Evolutionary conservation across 2,113 vertebrate species (phyloP).

Genomic region (Gymnogyps californianus): DNA sequence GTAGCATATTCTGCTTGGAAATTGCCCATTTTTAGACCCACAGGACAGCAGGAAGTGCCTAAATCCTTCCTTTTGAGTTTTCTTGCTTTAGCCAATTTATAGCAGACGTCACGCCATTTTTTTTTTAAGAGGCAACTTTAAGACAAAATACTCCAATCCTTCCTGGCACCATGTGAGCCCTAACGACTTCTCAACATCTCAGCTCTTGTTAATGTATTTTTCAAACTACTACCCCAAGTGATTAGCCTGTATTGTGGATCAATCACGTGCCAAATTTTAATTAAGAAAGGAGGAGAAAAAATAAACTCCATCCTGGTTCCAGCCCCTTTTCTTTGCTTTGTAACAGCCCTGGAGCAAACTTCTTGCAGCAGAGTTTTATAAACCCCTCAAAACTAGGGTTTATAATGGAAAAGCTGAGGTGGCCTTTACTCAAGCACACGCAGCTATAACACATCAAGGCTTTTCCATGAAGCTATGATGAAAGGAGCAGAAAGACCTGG

Average conservation of each 20-base stretch:
- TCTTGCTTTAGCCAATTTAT: conserved; percentile 31
- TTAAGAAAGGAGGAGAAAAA: conserved; percentile 67
- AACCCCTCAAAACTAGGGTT: conserved; percentile 69
- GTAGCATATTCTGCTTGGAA: not conserved
- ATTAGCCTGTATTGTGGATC: conserved; percentile 67
- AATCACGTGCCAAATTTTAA: conserved; percentile 73
- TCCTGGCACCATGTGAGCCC: conserved; percentile 57
- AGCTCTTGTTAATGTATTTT: conserved; percentile 58
- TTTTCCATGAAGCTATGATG: conserved; percentile 70
- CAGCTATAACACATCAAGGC: conserved; percentile 71
- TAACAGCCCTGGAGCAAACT: conserved; percentile 66
- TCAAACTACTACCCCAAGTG: conserved; percentile 57
- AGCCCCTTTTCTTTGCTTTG: conserved; percentile 54
- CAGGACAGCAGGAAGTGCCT: conserved; percentile 42
- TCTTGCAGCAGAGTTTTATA: conserved; percentile 68
- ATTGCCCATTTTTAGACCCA: conserved; percentile 10
- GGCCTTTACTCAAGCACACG: conserved; percentile 58
- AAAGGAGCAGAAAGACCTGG: conserved; percentile 70
- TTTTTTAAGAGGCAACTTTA: conserved; percentile 59
- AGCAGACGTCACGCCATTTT: not conserved
- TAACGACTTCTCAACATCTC: conserved; percentile 56
- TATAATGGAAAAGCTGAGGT: conserved; percentile 73
- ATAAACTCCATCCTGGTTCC: conserved; percentile 55
- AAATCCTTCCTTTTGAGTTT: conserved; percentile 18
- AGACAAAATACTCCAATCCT: conserved; percentile 50